These are phyloP conservation scores for Melanerpes formicivorus DNA, from an alignment of 2,113 vertebrate genomes.

Conservation along the genomic window DNA sequence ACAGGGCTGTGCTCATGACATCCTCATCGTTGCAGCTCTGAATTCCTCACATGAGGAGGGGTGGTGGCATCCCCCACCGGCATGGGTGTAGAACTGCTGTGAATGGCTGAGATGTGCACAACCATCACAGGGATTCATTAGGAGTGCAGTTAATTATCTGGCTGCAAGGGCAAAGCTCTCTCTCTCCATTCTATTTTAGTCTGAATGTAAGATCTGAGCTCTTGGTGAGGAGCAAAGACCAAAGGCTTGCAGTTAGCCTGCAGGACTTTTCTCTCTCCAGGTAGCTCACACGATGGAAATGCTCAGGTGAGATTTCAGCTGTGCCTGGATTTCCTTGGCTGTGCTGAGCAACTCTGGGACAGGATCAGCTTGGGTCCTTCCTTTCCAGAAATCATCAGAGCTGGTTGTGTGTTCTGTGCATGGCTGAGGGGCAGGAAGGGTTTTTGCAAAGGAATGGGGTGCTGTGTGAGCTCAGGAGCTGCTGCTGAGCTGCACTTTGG, in stretches of 20 bases:
- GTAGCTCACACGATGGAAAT: neutral
- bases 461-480: constrained; percentile 19
- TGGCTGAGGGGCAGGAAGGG: neutral
- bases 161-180: neutral
- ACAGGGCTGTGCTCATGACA: accelerated
- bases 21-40: neutral
- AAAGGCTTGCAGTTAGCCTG: neutral
- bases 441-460: constrained; percentile 56
- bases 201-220: neutral
- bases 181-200: neutral
- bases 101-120: neutral
- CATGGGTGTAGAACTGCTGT: too few species aligned
- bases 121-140: neutral
- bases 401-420: neutral
- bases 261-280: neutral
- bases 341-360: neutral
- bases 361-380: neutral
- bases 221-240: neutral
- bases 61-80: too few species aligned
- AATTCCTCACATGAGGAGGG: neutral
- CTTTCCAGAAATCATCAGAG: too few species aligned
- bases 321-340: neutral
- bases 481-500: neutral
- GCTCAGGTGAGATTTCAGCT: neutral
- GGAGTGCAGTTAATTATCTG: neutral